Evolutionary conservation across 2,113 vertebrate species (phyloP), one percentile per base, ranked within the genome.

Genomic region (Oncorhynchus nerka): DNA sequence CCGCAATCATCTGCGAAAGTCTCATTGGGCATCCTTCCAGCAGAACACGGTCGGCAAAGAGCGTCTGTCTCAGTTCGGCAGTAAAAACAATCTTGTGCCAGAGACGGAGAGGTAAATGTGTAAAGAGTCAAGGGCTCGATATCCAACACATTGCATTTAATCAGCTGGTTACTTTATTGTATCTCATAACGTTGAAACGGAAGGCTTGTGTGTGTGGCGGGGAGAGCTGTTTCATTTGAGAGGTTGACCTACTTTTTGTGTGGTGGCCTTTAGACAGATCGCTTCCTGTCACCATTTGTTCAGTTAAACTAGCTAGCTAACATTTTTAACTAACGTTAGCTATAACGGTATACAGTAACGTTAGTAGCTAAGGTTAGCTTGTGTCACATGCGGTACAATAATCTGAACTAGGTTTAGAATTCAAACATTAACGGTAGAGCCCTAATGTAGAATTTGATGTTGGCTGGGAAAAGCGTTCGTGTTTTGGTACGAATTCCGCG

Each of bases 21-120:
- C 55, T 59, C 34, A 30, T 30, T 76, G 75, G 71, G 77, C 82
- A 64, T 64, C 79, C 73, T 72, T 78, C 39, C 83, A 59, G 83
- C 80, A 80, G 87, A 85, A 75, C 71, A 78, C 73, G 71, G 70
- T 77, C 78, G 79, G 76, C 80, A 82, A 59, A 51, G 75, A 66
- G 30, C 75, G 59, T 78, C 85, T 78, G 83, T 81, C 83, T 82
- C 82, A 83, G 73, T 83, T 79, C 80, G 68, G 78, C 82, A 76
- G 76, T 84, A 82, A 73, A 84, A 81, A 82, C 76, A 77, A 70
- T 82, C 80, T 76, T 81, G 85, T 89, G 82, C 80, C 81, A 70
- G 82, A 84, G 76, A 82, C 85, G 75, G 82, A 87, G 81, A 89
- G 87, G 87, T 89, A 89, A 89, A 49, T 81, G 71, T 79, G 71